Conservation (phyloP, 2,113 vertebrate species). For the Gracilinanus agilis region DNA sequence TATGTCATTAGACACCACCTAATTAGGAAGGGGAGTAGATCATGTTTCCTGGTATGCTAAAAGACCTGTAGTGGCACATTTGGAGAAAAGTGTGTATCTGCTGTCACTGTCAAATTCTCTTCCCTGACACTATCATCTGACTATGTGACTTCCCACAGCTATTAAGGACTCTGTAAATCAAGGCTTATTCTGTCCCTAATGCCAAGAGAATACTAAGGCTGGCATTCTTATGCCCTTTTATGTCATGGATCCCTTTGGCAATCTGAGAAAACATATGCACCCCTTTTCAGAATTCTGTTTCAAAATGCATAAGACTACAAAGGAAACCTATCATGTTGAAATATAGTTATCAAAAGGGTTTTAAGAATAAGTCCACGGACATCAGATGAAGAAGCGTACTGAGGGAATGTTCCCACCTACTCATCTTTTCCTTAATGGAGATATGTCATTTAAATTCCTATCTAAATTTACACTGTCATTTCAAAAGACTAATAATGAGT, state of each 20-base stretch:
- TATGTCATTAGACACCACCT: background rate
- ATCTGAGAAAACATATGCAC: background rate
- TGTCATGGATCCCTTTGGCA: background rate
- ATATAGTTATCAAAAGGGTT: background rate
- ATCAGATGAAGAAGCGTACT: background rate
- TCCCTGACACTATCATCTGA: background rate
- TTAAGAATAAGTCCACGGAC: background rate
- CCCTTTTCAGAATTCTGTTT: background rate
- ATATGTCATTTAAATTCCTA: constrained; percentile 29
- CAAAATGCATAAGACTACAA: background rate
- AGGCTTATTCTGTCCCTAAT: background rate
- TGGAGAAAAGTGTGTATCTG: background rate
- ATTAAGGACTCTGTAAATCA: constrained; percentile 1
- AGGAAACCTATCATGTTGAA: background rate
- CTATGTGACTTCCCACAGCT: background rate
- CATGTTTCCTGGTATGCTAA: background rate
- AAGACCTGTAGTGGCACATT: background rate
- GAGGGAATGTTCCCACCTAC: background rate
- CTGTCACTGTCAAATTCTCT: background rate
- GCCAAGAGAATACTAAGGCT: background rate
- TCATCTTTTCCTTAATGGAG: constrained; percentile 29
- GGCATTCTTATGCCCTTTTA: background rate
- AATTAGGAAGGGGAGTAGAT: background rate
- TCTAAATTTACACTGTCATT: constrained; percentile 7
- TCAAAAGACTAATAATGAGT: background rate